phyloP scores from a whole-genome alignment of 2,113 vertebrate genomes.

The Micronisus gabar region DNA sequence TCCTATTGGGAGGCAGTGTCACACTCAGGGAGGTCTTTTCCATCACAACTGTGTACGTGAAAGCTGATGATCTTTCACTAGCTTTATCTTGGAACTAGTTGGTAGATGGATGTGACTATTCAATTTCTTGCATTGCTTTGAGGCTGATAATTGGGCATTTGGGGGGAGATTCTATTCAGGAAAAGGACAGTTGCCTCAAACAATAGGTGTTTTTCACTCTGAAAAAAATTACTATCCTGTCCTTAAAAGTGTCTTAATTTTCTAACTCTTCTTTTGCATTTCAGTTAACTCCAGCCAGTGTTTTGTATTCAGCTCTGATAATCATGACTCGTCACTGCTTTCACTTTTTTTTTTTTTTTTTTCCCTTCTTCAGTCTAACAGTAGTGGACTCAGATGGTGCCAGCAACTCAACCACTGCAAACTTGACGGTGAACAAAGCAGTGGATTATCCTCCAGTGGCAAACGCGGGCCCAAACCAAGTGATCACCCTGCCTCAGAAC shows the following conservation, averaged over 20 bases:
- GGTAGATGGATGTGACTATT: not conserved
- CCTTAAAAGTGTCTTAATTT: not conserved
- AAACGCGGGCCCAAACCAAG: constrained; percentile 91
- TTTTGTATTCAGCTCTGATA: not conserved
- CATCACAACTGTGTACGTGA: not conserved
- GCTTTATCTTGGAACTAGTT: not conserved
- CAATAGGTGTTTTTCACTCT: not conserved
- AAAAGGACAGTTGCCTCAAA: not conserved
- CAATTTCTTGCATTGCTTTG: not conserved
- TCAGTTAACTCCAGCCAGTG: not conserved
- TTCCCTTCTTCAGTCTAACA: constrained; percentile 77
- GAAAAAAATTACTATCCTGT: not conserved
- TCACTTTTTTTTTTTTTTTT: not conserved
- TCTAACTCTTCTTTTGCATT: not conserved
- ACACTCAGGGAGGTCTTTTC: not conserved
- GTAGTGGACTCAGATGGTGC: constrained; percentile 93
- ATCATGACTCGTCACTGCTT: not conserved
- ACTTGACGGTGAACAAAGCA: constrained; percentile 89
- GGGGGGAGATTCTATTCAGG: not conserved
- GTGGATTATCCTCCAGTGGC: constrained; percentile 94
- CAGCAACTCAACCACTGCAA: constrained; percentile 87
- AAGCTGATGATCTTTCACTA: not conserved
- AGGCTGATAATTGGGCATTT: not conserved
- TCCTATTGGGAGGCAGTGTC: not conserved
- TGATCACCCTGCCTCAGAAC: constrained; percentile 93